Evolutionary conservation across 2,797 vertebrate species (phyloP).

Genomic region (Darevskia nairensis): DNA sequence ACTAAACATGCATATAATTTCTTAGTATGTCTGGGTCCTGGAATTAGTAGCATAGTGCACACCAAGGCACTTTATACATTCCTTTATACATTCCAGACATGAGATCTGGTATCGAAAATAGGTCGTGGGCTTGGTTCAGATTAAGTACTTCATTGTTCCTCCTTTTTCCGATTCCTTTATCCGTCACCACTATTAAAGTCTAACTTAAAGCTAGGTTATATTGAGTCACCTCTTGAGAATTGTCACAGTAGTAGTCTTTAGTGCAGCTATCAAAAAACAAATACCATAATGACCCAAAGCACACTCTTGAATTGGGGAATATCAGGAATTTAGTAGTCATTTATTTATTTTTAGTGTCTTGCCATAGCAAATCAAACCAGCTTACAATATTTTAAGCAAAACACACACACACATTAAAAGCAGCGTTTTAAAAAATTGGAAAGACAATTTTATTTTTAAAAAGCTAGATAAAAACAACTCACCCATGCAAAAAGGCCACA

Average conservation of each 20-base stretch:
- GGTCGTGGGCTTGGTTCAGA: background rate
- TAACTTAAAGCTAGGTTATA: background rate
- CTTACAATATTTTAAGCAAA: too few species aligned
- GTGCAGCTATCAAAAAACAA: background rate
- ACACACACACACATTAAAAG: too few species aligned
- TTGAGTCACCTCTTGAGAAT: background rate
- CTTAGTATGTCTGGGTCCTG: background rate
- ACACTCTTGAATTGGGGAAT: background rate
- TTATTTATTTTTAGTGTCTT: too few species aligned
- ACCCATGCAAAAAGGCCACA: too few species aligned
- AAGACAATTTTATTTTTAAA: too few species aligned
- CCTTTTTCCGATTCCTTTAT: background rate
- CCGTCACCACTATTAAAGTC: background rate
- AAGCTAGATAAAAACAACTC: too few species aligned
- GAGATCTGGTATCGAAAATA: background rate
- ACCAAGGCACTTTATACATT: background rate
- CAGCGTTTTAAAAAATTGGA: too few species aligned
- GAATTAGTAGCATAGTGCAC: background rate
- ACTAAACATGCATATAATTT: background rate
- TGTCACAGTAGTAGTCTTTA: background rate
- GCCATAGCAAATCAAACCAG: too few species aligned
- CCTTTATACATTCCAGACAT: background rate
- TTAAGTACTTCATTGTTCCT: background rate
- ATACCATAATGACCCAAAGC: background rate
- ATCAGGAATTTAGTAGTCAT: background rate